Conservation (phyloP, 2,113 vertebrate species). For the Pampusana beccarii region DNA sequence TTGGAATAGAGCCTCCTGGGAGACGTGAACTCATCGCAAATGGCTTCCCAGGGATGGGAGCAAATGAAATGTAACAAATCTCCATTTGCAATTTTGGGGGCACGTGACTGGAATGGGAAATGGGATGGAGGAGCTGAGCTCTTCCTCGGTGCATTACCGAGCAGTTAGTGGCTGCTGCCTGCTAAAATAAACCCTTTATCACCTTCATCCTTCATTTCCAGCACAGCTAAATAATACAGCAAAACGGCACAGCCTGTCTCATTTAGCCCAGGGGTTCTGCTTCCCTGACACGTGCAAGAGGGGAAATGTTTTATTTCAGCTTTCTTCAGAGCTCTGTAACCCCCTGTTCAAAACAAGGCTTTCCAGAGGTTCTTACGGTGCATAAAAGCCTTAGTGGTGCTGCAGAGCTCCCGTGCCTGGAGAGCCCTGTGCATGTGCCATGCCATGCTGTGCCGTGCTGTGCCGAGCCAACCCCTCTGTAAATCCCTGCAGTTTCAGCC, state of each 20-base stretch:
- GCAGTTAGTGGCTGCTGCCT: not conserved
- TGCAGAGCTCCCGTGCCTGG: too few relatives aligned
- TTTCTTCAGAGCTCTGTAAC: not conserved
- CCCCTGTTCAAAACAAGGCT: fast-evolving
- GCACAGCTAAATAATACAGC: not conserved
- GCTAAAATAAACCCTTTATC: slow-evolving; percentile 16
- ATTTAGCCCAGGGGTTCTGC: not conserved
- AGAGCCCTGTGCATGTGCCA: too few relatives aligned
- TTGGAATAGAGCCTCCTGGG: slow-evolving; percentile 63
- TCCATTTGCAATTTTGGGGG: slow-evolving; percentile 83
- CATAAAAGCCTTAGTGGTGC: not conserved
- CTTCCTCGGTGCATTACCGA: not conserved
- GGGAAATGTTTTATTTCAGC: not conserved
- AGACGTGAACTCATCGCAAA: slow-evolving; percentile 77
- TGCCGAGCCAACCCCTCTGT: not conserved
- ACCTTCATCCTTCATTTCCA: slow-evolving; percentile 28
- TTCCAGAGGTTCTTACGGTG: fast-evolving
- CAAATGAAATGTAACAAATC: slow-evolving; percentile 91
- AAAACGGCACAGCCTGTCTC: not conserved
- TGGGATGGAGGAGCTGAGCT: slow-evolving; percentile 70
- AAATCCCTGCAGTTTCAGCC: fast-evolving
- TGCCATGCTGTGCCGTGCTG: not conserved
- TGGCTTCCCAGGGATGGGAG: slow-evolving; percentile 78
- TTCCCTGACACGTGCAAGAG: fast-evolving
- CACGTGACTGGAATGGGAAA: slow-evolving; percentile 81